Evolutionary conservation across 2,888 invertebrate genomes (phyloP).

Genomic region (Merodon equestris): DNA sequence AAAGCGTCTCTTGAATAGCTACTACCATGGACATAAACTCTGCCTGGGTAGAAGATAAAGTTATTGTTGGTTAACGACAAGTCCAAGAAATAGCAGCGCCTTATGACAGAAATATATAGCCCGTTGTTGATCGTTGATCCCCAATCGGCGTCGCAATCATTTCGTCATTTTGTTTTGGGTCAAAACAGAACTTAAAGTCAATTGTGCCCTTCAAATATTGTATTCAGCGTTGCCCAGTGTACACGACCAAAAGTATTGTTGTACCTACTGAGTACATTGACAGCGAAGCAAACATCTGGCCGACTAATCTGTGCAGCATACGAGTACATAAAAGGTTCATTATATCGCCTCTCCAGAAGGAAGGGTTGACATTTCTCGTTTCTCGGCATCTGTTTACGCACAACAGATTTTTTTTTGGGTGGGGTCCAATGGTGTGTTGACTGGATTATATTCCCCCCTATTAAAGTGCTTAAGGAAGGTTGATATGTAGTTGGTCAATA

Average conservation of each 20-base stretch:
- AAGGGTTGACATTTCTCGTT: conserved; percentile 33
- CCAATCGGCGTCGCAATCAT: conserved; percentile 54
- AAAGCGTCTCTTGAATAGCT: conserved; percentile 54
- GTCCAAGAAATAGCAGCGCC: conserved; percentile 54
- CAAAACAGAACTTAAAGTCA: conserved; percentile 26
- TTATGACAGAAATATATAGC: conserved; percentile 51
- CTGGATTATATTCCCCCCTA: conserved; percentile 48
- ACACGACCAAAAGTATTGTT: conserved; percentile 55
- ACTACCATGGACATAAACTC: conserved; percentile 58
- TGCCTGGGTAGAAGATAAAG: conserved; percentile 61
- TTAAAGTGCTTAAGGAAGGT: conserved; percentile 39
- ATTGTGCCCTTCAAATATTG: conserved; percentile 39
- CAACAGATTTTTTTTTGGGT: conserved; percentile 45
- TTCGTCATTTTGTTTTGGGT: conserved; percentile 1
- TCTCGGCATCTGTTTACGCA: conserved; percentile 44
- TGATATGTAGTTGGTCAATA: conserved; percentile 41
- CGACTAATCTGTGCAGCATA: conserved; percentile 45
- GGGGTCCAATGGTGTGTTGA: conserved; percentile 47
- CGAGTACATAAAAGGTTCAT: conserved; percentile 20
- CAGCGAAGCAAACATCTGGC: conserved; percentile 66
- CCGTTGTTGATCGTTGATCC: conserved; percentile 47
- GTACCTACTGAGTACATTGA: conserved; percentile 62
- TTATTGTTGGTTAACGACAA: conserved; percentile 44
- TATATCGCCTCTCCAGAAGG: conserved; percentile 45
- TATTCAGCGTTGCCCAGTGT: conserved; percentile 67